Base-by-base conservation (phyloP, 2,888 invertebrate genomes). In the Sinodicranocentrus sp. region DNA sequence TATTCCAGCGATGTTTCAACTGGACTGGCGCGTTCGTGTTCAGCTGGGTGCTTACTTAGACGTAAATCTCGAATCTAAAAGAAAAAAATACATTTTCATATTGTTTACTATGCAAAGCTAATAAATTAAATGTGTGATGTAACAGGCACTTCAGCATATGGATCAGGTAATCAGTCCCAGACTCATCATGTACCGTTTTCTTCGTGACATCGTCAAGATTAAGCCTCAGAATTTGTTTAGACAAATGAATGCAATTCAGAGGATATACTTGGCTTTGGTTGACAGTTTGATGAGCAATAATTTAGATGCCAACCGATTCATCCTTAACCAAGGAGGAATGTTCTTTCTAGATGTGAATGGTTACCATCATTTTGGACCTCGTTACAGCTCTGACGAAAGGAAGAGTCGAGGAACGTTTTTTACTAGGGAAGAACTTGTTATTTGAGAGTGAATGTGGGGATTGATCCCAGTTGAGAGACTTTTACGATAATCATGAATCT, bases 241-340 rank as follows among this genome's bases (percentile, higher is more conserved):
- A 0, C 79, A 79, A 52, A 39, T 79, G 8, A 71, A 15, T 25
- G 39, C 70, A 0, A 61, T 79, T 0, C 70, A 79, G 21, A 61
- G 79, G 33, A 79, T 79, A 63, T 79, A 79, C 44, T n/a, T 79
- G 10, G 61, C 79, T 6, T 26, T 79, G 39, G 54, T 79, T 6
- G 79, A 79, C n/a, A 71, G 79, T 39, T 48, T 79, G 21, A 71
- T 79, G 79, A 70, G 71, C 21, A 79, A 70, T 43, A 79, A 79
- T 63, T 79, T 79, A 61, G 70, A 79, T 61, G 79, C 79, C 8
- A 79, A 79, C 54, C 57, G 79, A 5, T 79, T 79, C 63, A 0
- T 79, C 5, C 21, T 79, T 10, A 79, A 79, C n/a, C 59, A 23
- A 23, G 79, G 79, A 13, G 79, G 79, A 6, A 71, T 71, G 63